phyloP scores from a whole-genome alignment of 2,797 vertebrate genomes.

The Octomys mimax region DNA sequence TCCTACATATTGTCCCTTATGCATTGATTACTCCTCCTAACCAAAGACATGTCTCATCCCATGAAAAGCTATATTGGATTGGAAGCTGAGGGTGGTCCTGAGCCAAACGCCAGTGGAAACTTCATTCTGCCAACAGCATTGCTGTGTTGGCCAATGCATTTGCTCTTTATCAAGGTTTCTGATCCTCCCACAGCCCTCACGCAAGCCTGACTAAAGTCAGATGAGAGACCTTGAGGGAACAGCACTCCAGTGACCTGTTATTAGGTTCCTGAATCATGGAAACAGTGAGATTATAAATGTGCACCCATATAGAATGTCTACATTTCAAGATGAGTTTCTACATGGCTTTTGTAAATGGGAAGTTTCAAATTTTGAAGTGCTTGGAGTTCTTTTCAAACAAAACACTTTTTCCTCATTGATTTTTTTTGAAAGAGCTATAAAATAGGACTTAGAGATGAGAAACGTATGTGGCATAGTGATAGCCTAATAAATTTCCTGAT shows the following conservation, averaged over 20 bases:
- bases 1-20: accelerated
- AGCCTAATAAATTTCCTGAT: not conserved
- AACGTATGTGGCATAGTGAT: not conserved
- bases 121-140: not conserved
- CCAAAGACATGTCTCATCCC: not conserved
- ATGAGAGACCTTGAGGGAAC: accelerated
- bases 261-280: not conserved
- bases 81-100: not conserved
- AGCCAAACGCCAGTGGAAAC: not conserved
- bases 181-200: not conserved
- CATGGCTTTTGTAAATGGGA: not conserved
- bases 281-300: not conserved
- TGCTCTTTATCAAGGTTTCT: not conserved
- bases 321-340: not conserved
- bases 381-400: not conserved
- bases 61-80: not conserved
- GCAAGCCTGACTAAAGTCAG: not conserved
- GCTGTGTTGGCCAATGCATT: not conserved
- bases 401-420: not conserved
- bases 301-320: not conserved
- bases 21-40: not conserved
- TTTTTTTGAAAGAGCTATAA: conserved; percentile 36
- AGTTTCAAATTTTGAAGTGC: not conserved
- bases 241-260: not conserved
- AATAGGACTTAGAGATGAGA: not conserved